These are phyloP conservation scores for Aeoliscus strigatus DNA, from an alignment of 2,797 vertebrate species.

Conservation along the genomic window DNA sequence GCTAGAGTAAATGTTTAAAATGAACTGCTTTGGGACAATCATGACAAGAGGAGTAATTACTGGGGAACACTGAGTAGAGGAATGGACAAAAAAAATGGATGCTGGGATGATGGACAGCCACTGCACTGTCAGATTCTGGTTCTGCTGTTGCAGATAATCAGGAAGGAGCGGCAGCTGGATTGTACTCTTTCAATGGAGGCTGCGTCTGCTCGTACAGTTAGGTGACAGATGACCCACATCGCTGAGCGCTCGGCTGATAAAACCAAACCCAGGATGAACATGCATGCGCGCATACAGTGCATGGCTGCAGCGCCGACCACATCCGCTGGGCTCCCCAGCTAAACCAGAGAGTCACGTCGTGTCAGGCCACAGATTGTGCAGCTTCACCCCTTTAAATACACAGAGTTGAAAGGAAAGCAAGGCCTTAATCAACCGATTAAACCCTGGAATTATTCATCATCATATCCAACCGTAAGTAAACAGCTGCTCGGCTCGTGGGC, in stretches of 20 bases:
- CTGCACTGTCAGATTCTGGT: too few relatives aligned
- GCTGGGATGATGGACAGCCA: too few relatives aligned
- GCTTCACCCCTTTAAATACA: constrained; percentile 16
- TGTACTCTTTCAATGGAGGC: too few relatives aligned
- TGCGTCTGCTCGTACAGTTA: constrained; percentile 52
- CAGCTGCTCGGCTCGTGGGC: constrained; percentile 6
- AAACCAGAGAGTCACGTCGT: constrained; percentile 23
- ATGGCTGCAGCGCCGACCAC: constrained; percentile 15
- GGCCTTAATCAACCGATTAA: constrained; percentile 14
- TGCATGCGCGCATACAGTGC: constrained; percentile 4
- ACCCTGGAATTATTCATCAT: constrained; percentile 8
- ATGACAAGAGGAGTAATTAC: too few relatives aligned
- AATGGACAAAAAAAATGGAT: too few relatives aligned
- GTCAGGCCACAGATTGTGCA: constrained; percentile 28
- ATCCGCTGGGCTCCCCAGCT: constrained; percentile 30
- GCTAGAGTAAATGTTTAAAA: too few relatives aligned
- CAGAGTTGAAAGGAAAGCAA: constrained; percentile 24
- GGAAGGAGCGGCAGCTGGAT: too few relatives aligned
- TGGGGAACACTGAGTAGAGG: too few relatives aligned
- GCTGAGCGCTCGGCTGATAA: constrained; percentile 42
- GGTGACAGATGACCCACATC: constrained; percentile 44
- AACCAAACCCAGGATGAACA: constrained; percentile 47
- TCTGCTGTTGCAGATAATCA: too few relatives aligned
- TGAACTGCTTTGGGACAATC: too few relatives aligned
- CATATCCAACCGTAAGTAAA: constrained; percentile 19